A percentile compares a stretch with the other conserved stretches of the same genome.
phyloP scores from a whole-genome alignment of 2,888 invertebrate species.

The Hybos culiciformis region DNA sequence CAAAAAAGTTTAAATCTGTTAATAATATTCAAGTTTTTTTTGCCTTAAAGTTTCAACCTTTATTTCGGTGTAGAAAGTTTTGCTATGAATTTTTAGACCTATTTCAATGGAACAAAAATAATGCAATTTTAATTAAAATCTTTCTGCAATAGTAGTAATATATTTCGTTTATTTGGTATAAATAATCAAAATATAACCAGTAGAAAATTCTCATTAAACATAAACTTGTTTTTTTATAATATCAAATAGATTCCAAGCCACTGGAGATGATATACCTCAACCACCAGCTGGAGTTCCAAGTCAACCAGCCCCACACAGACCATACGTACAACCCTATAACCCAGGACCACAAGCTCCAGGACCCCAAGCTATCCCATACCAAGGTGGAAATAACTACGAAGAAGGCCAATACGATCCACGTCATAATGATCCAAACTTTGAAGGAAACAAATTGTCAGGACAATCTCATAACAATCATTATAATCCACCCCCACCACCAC shows the following conservation, averaged over 20 bases:
- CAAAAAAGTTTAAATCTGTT: too few species aligned
- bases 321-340: conserved; percentile 36
- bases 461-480: conserved; percentile 37
- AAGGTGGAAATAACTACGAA: conserved; percentile 27
- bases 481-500: conserved; percentile 29
- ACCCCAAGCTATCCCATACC: conserved; percentile 19
- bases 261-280: conserved; percentile 66
- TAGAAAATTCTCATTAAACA: too few species aligned
- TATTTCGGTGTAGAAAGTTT: too few species aligned
- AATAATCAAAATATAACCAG: too few species aligned
- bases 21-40: too few species aligned
- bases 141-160: too few species aligned
- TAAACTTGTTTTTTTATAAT: too few species aligned
- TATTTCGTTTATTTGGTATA: too few species aligned
- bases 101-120: too few species aligned
- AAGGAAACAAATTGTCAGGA: conserved; percentile 26
- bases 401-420: conserved; percentile 35
- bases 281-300: conserved; percentile 44
- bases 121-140: too few species aligned
- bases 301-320: conserved; percentile 41
- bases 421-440: conserved; percentile 32
- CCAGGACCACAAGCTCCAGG: conserved; percentile 38
- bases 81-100: too few species aligned
- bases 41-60: too few species aligned
- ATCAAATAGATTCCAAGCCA: conserved; percentile 49